Base-by-base conservation (phyloP, 2,113 vertebrate species). In the Datnioides undecimradiatus region DNA sequence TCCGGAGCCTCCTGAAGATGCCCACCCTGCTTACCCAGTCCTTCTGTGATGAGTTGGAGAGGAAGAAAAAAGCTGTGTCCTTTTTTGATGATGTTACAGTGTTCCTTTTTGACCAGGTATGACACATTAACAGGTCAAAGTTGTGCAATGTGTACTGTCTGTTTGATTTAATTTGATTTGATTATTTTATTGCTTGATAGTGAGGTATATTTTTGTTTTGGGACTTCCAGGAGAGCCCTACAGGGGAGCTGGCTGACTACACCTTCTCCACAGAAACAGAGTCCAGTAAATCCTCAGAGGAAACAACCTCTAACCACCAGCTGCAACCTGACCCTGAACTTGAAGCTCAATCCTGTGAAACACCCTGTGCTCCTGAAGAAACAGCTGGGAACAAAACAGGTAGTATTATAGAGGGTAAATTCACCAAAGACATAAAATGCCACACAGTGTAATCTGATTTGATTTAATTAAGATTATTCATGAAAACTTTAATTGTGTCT, bases 101-200 rank as follows among this genome's bases (percentile, higher is more conserved):
- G 93, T 99, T 98, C 93, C 96, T 99, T 89, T 99, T 99, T 9
- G 97, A 99, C 93, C 97, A 99, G 97, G 98, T 99, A 91, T n/a
- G 77, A 10, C 76, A 11, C 1, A 0, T 59, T 36, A 2, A 12
- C 12, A 36, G 2, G 45, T 49, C 19, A 49, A 70, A 29, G 6
- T 45, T 40, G 3, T 38, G 3, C 6, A 21, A 8, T 38, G 21
- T 34, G 21, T 23, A 7, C 27, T 8, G 3, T 41, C 3, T 40
- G 5, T 29, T n/a, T n/a, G n/a, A n/a, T n/a, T n/a, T n/a, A n/a
- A n/a, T n/a, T n/a, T 45, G 29, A 16, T 38, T 12, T n/a, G 0
- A 46, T 38, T 49, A 29, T 48, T 54, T 27, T n/a, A 57, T 52
- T 55, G 0, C 8, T 29, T 34, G 7, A n/a, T 33, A 54, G 16